phyloP scores from a whole-genome alignment of 2,113 vertebrate species.

The Ammodytes dubius region DNA sequence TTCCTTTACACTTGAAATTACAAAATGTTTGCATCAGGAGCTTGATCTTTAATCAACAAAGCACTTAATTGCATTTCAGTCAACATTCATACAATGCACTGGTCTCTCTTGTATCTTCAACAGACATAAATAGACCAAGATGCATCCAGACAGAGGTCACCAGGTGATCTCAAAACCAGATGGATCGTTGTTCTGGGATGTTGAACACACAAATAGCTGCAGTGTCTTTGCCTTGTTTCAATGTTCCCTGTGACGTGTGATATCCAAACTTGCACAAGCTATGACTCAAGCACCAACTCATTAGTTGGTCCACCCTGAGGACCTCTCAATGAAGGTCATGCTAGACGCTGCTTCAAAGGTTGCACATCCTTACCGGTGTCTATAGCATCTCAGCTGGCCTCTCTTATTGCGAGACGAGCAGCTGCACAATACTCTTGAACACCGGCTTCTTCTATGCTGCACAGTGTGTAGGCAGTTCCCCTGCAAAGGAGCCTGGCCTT shows the following conservation, averaged over 20 bases:
- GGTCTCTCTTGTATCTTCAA: neutral
- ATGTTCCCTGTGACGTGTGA: neutral
- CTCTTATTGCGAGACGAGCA: neutral
- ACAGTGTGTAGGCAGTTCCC: neutral
- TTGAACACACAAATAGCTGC: constrained; percentile 1
- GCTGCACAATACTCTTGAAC: constrained; percentile 9
- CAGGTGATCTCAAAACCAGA: neutral
- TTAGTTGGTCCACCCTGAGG: neutral
- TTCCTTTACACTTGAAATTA: neutral
- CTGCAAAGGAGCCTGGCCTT: constrained; percentile 28
- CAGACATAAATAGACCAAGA: neutral
- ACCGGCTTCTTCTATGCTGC: neutral
- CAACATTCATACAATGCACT: neutral
- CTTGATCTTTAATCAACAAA: neutral
- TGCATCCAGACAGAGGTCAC: constrained; percentile 9
- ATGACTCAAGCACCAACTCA: neutral
- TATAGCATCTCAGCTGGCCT: constrained; percentile 14
- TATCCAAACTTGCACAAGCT: constrained; percentile 14
- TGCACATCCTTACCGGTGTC: constrained; percentile 3
- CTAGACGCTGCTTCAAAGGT: constrained; percentile 7
- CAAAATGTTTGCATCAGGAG: neutral
- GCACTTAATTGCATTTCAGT: neutral
- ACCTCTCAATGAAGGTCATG: constrained; percentile 18
- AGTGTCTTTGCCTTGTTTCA: neutral
- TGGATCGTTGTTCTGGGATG: neutral